phyloP scores from a whole-genome alignment of 2,888 invertebrate species.

The Archips crataeganus region DNA sequence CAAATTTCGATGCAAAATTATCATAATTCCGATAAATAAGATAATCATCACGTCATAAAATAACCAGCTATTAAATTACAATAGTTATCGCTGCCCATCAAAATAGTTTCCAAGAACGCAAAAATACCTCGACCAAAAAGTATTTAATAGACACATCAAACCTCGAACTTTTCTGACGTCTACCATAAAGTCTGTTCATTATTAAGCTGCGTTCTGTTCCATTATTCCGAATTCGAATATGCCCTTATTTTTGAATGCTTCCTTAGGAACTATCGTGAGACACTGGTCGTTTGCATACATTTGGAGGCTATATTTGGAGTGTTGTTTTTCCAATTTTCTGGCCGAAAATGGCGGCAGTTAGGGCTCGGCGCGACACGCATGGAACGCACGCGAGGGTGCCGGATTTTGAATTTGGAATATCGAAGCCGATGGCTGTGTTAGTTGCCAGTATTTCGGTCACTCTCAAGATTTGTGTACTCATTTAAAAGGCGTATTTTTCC shows the following conservation, averaged over 20 bases:
- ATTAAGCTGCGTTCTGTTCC: conserved; percentile 54
- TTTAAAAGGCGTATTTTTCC: neutral
- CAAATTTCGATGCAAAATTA: conserved; percentile 15
- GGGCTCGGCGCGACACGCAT: conserved; percentile 42
- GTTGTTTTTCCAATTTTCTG: conserved; percentile 43
- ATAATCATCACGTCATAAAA: conserved; percentile 39
- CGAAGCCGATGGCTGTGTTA: conserved; percentile 25
- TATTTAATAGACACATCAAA: conserved; percentile 74
- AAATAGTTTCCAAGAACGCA: conserved; percentile 49
- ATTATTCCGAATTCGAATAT: conserved; percentile 54
- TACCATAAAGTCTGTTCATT: conserved; percentile 63
- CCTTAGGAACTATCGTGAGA: conserved; percentile 46
- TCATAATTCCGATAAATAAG: conserved; percentile 29
- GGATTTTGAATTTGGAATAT: conserved; percentile 40
- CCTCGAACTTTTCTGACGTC: conserved; percentile 56
- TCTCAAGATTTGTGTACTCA: no score
- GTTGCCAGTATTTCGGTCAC: conserved; percentile 1
- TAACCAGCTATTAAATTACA: conserved; percentile 26
- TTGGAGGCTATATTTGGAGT: conserved; percentile 47
- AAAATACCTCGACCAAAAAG: conserved; percentile 57
- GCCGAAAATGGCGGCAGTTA: conserved; percentile 42
- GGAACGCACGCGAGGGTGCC: conserved; percentile 41
- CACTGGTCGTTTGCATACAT: conserved; percentile 68
- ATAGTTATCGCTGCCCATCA: conserved; percentile 49
- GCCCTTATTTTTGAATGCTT: conserved; percentile 66